Evolutionary conservation across 2,888 invertebrate species (phyloP).

Genomic region (Dicyrtoma fusca): DNA sequence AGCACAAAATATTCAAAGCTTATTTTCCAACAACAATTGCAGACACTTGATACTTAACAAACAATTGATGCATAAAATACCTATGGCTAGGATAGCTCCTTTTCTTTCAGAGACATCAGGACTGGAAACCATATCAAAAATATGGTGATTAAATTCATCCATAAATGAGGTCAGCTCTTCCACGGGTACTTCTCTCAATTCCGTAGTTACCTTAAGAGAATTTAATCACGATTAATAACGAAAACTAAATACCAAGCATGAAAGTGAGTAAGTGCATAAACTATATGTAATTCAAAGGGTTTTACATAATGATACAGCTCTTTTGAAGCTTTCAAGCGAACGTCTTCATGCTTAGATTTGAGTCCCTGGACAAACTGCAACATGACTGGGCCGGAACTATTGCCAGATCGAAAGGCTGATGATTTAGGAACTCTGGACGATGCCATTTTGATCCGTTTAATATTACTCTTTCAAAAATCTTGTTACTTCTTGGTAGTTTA

Average conservation of each 20-base stretch:
- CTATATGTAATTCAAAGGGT: slow-evolving; percentile 50
- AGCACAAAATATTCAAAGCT: no score
- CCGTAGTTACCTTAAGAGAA: slow-evolving; percentile 70
- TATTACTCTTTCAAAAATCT: no score
- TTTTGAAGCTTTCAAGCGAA: slow-evolving; percentile 81
- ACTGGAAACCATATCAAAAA: slow-evolving; percentile 94
- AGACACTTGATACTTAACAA: neutral
- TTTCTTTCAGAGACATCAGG: slow-evolving; percentile 92
- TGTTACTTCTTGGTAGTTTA: no score
- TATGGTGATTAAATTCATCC: slow-evolving; percentile 93
- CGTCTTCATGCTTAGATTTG: slow-evolving; percentile 84
- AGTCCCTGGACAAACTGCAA: slow-evolving; percentile 82
- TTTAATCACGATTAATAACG: neutral
- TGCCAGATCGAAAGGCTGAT: slow-evolving; percentile 25
- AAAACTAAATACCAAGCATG: neutral
- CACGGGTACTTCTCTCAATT: slow-evolving; percentile 82
- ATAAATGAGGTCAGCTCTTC: slow-evolving; percentile 89
- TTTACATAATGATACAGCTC: slow-evolving; percentile 82
- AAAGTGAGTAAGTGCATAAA: neutral
- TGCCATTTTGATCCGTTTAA: slow-evolving; percentile 29
- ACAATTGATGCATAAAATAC: slow-evolving; percentile 60
- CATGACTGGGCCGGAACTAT: slow-evolving; percentile 66
- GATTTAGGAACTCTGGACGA: slow-evolving; percentile 25
- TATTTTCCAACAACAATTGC: neutral
- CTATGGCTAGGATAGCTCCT: slow-evolving; percentile 92